A percentile compares a stretch with the other conserved stretches of the same genome.
Conservation (phyloP, 2,113 vertebrate genomes). For the Paralichthys olivaceus region DNA sequence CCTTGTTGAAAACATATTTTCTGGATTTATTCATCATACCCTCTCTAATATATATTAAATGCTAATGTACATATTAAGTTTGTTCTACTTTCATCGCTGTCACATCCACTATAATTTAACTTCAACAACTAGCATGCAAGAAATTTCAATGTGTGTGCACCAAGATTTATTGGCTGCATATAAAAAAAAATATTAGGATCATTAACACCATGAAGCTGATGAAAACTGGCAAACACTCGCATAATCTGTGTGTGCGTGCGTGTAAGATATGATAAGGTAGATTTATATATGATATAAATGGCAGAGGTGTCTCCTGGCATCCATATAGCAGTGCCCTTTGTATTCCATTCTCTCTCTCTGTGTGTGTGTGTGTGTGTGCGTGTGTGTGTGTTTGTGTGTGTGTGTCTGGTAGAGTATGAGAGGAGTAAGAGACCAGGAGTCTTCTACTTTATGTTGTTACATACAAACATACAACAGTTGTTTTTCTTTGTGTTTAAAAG, state of each 20-base stretch:
- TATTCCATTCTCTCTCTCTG: slow-evolving; percentile 60
- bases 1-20: too few relatives aligned
- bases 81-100: slow-evolving; percentile 7
- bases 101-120: slow-evolving; percentile 42
- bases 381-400: slow-evolving; percentile 9
- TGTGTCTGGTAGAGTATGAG: not conserved
- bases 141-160: slow-evolving; percentile 70
- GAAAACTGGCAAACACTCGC: slow-evolving; percentile 76
- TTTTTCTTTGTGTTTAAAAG: not conserved
- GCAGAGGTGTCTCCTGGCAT: slow-evolving; percentile 73
- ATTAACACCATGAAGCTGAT: slow-evolving; percentile 83
- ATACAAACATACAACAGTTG: not conserved
- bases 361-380: slow-evolving; percentile 35
- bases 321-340: slow-evolving; percentile 64
- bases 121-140: slow-evolving; percentile 55
- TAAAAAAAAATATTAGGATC: slow-evolving; percentile 78
- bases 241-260: slow-evolving; percentile 60
- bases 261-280: slow-evolving; percentile 77
- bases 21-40: too few relatives aligned
- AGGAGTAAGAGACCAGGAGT: not conserved
- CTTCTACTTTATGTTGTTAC: not conserved
- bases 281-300: slow-evolving; percentile 80
- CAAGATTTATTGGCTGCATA: slow-evolving; percentile 81
- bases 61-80: not conserved
- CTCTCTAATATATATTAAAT: not conserved